These are phyloP conservation scores for Epizoanthus illoricatus DNA, from an alignment of 92 coral and sea anemone genomes.

Conservation along the genomic window DNA sequence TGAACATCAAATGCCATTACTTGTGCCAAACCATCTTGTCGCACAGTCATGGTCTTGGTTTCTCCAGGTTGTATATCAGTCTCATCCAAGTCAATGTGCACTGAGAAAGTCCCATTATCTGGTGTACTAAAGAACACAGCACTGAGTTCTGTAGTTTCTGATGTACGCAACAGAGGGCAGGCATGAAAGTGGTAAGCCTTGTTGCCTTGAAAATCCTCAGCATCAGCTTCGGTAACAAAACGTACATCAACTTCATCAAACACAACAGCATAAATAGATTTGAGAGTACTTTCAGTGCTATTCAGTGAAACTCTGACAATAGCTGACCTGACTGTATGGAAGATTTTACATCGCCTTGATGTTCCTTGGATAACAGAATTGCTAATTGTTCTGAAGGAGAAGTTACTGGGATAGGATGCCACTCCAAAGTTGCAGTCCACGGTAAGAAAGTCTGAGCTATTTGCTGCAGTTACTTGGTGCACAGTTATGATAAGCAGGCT, in stretches of 20 bases:
- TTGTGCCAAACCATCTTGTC: constrained; percentile 63
- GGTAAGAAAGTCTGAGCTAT: constrained; percentile 32
- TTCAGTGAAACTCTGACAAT: constrained; percentile 58
- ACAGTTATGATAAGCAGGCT: background rate
- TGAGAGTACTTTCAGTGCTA: constrained; percentile 37
- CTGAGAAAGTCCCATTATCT: constrained; percentile 52
- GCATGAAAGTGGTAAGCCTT: constrained; percentile 70
- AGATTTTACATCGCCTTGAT: constrained; percentile 60
- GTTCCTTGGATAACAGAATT: constrained; percentile 54
- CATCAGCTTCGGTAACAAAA: constrained; percentile 67
- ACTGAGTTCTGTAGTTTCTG: constrained; percentile 29
- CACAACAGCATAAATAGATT: constrained; percentile 59
- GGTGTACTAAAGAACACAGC: constrained; percentile 69
- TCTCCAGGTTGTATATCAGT: constrained; percentile 61
- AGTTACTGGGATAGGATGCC: constrained; percentile 32
- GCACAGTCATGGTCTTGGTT: constrained; percentile 53
- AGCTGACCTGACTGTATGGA: constrained; percentile 40
- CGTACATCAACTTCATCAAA: constrained; percentile 57
- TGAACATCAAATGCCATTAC: constrained; percentile 73
- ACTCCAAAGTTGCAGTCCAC: constrained; percentile 76
- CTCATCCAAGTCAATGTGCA: constrained; percentile 69
- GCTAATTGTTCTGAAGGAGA: constrained; percentile 42
- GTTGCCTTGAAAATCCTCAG: constrained; percentile 38
- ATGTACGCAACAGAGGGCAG: constrained; percentile 50
- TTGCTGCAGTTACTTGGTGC: constrained; percentile 15